Conservation (phyloP, 2,113 vertebrate species). For the Leucopsar rothschildi region DNA sequence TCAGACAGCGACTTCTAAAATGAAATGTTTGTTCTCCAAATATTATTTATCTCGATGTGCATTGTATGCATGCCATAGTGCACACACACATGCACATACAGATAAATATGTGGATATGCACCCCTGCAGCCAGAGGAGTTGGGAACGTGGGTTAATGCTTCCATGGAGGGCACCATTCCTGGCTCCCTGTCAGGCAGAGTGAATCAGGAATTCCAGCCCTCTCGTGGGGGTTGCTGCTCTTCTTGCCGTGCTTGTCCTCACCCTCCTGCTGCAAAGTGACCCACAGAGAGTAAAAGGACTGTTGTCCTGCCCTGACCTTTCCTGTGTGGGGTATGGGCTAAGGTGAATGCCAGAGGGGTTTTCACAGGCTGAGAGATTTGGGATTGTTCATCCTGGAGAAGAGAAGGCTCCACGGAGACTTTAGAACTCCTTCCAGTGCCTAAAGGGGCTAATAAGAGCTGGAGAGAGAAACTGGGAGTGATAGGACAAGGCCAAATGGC, state of each 20-base stretch:
- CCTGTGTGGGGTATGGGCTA: not conserved
- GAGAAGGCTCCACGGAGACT: not conserved
- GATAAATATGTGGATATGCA: not conserved
- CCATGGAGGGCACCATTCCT: rapidly evolving
- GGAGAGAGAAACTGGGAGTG: not conserved
- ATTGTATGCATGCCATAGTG: not conserved
- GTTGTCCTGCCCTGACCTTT: not conserved
- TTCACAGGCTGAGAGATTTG: not conserved
- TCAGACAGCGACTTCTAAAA: conserved; percentile 33
- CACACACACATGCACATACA: no score
- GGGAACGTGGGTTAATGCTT: not conserved
- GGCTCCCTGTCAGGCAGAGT: rapidly evolving
- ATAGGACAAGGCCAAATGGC: rapidly evolving
- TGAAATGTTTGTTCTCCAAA: conserved; percentile 41
- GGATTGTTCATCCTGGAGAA: not conserved
- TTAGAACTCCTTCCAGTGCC: not conserved
- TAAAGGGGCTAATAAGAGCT: not conserved
- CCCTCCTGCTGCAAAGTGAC: not conserved
- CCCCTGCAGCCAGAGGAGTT: not conserved
- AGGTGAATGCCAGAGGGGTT: not conserved
- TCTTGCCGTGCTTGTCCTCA: not conserved
- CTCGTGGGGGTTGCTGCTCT: not conserved
- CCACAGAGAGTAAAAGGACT: not conserved
- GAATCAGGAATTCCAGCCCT: not conserved
- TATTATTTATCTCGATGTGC: conserved; percentile 6